Evolutionary conservation across 2,797 vertebrate genomes (phyloP).

Genomic region (Hemitrygon akajei): DNA sequence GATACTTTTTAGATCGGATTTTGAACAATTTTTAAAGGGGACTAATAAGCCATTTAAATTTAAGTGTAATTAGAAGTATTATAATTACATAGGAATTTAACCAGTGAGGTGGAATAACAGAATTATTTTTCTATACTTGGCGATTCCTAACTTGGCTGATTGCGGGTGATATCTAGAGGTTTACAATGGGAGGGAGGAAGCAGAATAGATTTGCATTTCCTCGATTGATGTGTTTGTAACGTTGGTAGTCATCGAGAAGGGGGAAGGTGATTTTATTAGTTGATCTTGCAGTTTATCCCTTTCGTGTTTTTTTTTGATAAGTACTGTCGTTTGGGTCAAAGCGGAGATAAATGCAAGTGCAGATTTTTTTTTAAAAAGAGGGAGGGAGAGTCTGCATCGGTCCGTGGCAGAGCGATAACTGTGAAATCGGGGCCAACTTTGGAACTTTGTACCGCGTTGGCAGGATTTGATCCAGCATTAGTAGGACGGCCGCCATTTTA

Average conservation of each 20-base stretch:
- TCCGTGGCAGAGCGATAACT: not conserved
- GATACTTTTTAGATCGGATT: not conserved
- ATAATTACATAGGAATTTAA: not conserved
- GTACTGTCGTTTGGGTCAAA: not conserved
- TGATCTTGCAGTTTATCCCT: not conserved
- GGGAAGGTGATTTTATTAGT: not conserved
- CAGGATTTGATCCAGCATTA: constrained; percentile 38
- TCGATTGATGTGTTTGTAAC: constrained; percentile 5
- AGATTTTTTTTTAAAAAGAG: not conserved
- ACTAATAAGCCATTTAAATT: not conserved
- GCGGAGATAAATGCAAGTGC: not conserved
- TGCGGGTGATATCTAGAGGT: not conserved
- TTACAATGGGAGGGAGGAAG: not conserved
- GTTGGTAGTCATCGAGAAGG: not conserved
- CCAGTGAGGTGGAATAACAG: not conserved
- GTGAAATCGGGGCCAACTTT: constrained; percentile 18
- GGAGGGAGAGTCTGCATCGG: not conserved
- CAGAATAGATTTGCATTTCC: not conserved
- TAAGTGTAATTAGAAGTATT: not conserved
- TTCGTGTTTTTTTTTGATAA: not conserved
- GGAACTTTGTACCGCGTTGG: constrained; percentile 27
- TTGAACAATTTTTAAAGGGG: not conserved
- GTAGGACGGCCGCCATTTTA: constrained; percentile 79
- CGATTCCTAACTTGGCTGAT: not conserved
- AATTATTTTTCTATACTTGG: not conserved